A percentile compares a stretch with the other conserved stretches of the same genome.
Evolutionary conservation across 1,140 invertebrate genomes (phyloP).

Genomic region (Agraylea sexmaculata): DNA sequence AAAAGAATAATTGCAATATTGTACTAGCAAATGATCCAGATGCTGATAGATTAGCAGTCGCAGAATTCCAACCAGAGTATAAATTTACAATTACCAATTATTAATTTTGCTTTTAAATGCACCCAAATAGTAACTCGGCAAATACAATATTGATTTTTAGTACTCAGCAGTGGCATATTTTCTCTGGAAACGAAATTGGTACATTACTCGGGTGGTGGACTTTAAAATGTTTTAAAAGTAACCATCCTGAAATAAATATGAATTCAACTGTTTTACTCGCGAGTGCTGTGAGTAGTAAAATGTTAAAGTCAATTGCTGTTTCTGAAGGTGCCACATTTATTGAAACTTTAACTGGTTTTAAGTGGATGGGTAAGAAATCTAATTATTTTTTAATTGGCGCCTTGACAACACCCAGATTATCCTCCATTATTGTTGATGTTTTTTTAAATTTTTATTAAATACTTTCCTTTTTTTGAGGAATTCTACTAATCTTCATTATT

Average conservation of each 20-base stretch:
- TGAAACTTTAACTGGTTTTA: conserved; percentile 98
- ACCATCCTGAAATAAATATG: conserved; percentile 35
- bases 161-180: conserved; percentile 64
- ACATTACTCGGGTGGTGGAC: conserved; percentile 94
- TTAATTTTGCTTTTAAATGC: too few species aligned
- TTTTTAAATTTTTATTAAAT: too few species aligned
- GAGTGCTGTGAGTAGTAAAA: conserved; percentile 96
- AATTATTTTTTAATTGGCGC: too few species aligned
- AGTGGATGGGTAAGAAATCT: conserved; percentile 81
- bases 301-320: conserved; percentile 72
- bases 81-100: too few species aligned
- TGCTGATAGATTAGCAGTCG: conserved; percentile 90
- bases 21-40: conserved; percentile 98
- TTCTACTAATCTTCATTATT: too few species aligned
- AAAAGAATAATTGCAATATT: conserved; percentile 53
- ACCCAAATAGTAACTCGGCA: neutral
- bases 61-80: conserved; percentile 56
- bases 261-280: conserved; percentile 59
- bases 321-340: conserved; percentile 75
- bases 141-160: neutral
- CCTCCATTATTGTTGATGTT: too few species aligned
- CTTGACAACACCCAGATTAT: too few species aligned
- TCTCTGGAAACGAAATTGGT: conserved; percentile 93
- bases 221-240: conserved; percentile 46
- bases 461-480: too few species aligned